Base-by-base conservation (phyloP, 2,113 vertebrate genomes). In the Percina caprodes region DNA sequence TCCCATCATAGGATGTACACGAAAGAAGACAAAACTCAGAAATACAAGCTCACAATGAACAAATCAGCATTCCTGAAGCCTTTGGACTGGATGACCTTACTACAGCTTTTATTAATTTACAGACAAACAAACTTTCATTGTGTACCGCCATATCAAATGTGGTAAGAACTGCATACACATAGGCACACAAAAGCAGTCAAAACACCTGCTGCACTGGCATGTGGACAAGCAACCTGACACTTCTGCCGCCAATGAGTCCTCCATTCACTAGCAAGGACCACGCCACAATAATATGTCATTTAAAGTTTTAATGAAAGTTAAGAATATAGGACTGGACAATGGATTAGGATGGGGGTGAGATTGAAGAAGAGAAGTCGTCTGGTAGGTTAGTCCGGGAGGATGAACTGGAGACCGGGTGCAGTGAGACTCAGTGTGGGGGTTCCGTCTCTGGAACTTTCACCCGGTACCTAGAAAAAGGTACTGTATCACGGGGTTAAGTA, bases 51-150 rank as follows among this genome's bases (percentile, higher is more conserved):
- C 6, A 69, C 3, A 11, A 52, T 52, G 26, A 33, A 69, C 19
- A 52, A 13, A 33, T 7, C 30, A 55, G 21, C n/a, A 58, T 18
- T 70, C 35, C 54, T 58, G 8, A 24, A 54, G 5, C 11, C 16
- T 48, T 21, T 51, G 33, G 19, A 54, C 30, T 16, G 21, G 51
- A 13, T 19, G 15, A 48, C 23, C 48, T 66, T 4, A 24, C 10
- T n/a, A 19, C 54, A 71, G 39, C 8, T 58, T 58, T 45, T 45
- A 71, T 45, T 18, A 26, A 46, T 71, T 71, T 54, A 46, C 33
- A 2, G 23, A 59, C 54, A 46, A 46, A 5, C 21, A 46, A 65
- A 26, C 10, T 10, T 24, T 46, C 18, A 30, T 30, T 71, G 39
- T 58, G 39, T 54, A 13, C 30, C 4, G 7, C 3, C 30, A 15